Evolutionary conservation across 1,140 invertebrate genomes (phyloP), one percentile per base, ranked within the genome.

Genomic region (Mya arenaria): DNA sequence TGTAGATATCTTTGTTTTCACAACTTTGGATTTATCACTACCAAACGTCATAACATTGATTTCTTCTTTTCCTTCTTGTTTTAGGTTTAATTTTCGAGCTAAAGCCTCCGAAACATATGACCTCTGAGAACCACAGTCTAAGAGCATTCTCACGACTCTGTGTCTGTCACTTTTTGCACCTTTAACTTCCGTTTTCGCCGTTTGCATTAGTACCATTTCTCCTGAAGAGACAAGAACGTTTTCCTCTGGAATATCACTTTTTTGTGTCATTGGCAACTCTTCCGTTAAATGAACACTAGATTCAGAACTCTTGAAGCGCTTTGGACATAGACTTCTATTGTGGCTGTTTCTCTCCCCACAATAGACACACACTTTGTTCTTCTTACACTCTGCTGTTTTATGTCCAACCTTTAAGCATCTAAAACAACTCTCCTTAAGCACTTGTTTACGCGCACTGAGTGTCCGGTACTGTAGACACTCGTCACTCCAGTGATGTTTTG

Each of bases 271-370:
- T n/a, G n/a, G n/a, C n/a, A n/a, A n/a, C n/a, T n/a, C n/a, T n/a
- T n/a, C n/a, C 23, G 6, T 68, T 68, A 4, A 4, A 15, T 13
- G 4, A 6, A 8, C 6, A 58, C 55, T 58, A n/a, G n/a, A n/a
- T n/a, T n/a, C n/a, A n/a, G n/a, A n/a, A n/a, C n/a, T n/a, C n/a
- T n/a, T n/a, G 28, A 65, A 65, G 28, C 28, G 34, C 36, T 72
- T 72, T 30, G 48, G 48, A n/a, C n/a, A n/a, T n/a, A n/a, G n/a
- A 34, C 69, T 72, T 72, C 69, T 17, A 36, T 72, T 44, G n/a
- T 72, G 69, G n/a, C 55, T 36, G 25, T 58, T 37, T 17, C 13
- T 23, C 41, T 72, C 19, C 13, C 69, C 69, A 32, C 69, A 72
- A 56, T 72, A 36, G 15, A 72, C 69, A 56, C 69, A 72, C 17